Percentiles rank a stretch among this genome's conserved stretches.
These are phyloP conservation scores for Pteropus rufus DNA, from an alignment of 2,797 vertebrate species.

Conservation along the genomic window DNA sequence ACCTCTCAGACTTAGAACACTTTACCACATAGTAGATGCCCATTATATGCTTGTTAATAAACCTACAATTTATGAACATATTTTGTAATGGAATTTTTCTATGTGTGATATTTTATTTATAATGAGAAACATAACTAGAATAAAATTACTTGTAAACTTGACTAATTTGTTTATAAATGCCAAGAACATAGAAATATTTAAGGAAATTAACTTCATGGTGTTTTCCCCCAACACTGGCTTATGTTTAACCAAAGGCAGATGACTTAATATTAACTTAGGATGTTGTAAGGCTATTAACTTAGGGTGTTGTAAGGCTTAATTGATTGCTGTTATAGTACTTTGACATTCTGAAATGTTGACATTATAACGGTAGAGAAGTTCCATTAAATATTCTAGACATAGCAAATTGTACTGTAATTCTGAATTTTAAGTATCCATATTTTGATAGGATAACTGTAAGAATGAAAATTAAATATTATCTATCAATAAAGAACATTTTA, in stretches of 20 bases:
- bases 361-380: constrained; percentile 33
- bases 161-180: background rate
- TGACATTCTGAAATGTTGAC: constrained; percentile 4
- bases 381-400: constrained; percentile 25
- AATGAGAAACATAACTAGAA: constrained; percentile 26
- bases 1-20: background rate
- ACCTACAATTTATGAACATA: background rate
- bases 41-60: background rate
- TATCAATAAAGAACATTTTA: background rate
- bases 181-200: background rate
- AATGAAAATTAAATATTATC: constrained; percentile 41
- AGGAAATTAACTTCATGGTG: constrained; percentile 31
- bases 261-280: constrained; percentile 55
- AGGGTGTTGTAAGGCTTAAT: constrained; percentile 43
- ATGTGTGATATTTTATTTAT: constrained; percentile 35
- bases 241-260: constrained; percentile 54
- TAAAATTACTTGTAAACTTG: constrained; percentile 1
- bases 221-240: background rate
- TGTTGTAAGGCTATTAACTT: constrained; percentile 44
- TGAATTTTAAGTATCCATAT: background rate
- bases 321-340: constrained; percentile 19
- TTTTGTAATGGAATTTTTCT: constrained; percentile 14
- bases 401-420: background rate
- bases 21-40: background rate
- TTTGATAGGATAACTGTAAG: constrained; percentile 23